A percentile compares a stretch with the other conserved stretches of the same genome.
These are phyloP conservation scores for Cynopterus sphinx DNA, from an alignment of 2,797 vertebrate species.

Conservation along the genomic window DNA sequence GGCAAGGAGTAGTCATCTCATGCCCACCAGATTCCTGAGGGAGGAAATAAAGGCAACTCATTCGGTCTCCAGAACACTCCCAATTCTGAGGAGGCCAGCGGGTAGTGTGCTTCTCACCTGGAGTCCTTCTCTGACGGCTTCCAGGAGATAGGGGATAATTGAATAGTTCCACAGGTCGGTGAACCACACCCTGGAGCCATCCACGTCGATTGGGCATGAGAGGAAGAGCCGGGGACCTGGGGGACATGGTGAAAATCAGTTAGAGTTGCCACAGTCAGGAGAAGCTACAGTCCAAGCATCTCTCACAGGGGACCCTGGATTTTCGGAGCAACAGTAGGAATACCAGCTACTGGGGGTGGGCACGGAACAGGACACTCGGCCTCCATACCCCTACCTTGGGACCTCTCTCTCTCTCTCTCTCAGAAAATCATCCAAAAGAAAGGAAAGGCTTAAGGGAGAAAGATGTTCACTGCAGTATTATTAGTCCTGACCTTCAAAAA, in stretches of 20 bases:
- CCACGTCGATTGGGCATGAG: constrained; percentile 97
- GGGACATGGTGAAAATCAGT: background rate
- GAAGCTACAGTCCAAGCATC: accelerated
- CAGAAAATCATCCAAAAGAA: background rate
- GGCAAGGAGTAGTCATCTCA: background rate
- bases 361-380: background rate
- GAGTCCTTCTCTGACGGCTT: constrained; percentile 96
- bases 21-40: background rate
- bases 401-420: background rate
- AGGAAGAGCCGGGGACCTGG: constrained; percentile 97
- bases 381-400: no score
- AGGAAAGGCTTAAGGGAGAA: background rate
- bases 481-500: background rate
- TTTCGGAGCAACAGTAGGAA: background rate
- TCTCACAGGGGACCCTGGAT: accelerated
- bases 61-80: background rate
- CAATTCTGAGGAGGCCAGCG: background rate
- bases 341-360: background rate
- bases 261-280: background rate
- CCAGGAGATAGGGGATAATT: constrained; percentile 97
- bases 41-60: background rate
- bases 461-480: background rate
- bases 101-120: constrained; percentile 88
- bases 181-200: constrained; percentile 98
- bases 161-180: constrained; percentile 99